phyloP scores from a whole-genome alignment of 2,113 vertebrate genomes.

The Hylia prasina region DNA sequence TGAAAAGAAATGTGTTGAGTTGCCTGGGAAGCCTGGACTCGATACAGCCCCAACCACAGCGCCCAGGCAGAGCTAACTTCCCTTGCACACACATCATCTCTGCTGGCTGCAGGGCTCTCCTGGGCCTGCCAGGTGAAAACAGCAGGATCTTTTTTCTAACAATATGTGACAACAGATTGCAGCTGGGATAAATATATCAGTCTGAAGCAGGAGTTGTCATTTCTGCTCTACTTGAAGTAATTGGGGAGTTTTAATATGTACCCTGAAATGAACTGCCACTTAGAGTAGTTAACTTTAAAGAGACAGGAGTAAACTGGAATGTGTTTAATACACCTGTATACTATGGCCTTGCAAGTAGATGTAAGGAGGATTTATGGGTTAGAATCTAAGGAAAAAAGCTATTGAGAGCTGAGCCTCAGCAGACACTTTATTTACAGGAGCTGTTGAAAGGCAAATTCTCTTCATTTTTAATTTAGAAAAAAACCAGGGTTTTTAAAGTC shows the following conservation, averaged over 20 bases:
- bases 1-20: conserved; percentile 33
- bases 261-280: conserved; percentile 1
- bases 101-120: not conserved
- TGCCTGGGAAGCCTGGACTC: not conserved
- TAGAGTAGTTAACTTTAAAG: not conserved
- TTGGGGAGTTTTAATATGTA: conserved; percentile 19
- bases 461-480: not conserved
- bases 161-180: conserved; percentile 33
- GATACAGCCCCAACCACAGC: not conserved
- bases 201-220: not conserved
- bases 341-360: not conserved
- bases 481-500: not conserved
- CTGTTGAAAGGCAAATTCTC: conserved; percentile 11
- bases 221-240: conserved; percentile 45
- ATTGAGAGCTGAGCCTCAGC: not conserved
- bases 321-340: not conserved
- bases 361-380: not conserved
- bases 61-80: not conserved
- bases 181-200: conserved; percentile 23
- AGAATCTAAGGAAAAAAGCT: not conserved
- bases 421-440: not conserved
- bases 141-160: not conserved
- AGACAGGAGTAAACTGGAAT: not conserved
- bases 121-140: conserved; percentile 1
- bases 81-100: not conserved